Percentiles rank a stretch among this genome's conserved stretches.
Conservation (phyloP, 2,888 invertebrate genomes). For the Caenorhabditis becei region DNA sequence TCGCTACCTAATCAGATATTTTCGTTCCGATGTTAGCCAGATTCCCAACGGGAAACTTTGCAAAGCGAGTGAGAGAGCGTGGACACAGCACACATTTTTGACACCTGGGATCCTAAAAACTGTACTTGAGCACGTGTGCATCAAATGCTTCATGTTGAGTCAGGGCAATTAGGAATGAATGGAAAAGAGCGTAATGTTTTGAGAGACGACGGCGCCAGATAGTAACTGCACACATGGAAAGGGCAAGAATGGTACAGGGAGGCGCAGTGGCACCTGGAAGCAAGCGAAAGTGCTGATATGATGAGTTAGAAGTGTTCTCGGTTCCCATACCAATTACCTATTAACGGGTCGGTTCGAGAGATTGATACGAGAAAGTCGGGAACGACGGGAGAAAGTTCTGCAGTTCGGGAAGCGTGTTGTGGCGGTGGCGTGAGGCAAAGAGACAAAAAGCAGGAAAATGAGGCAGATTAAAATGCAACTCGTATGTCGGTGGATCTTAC, state of each 20-base stretch:
- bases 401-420: conserved; percentile 8
- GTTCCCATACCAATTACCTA: conserved; percentile 60
- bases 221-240: conserved; percentile 6
- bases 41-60: background rate
- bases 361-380: conserved; percentile 26
- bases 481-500: conserved; percentile 33
- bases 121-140: conserved; percentile 12
- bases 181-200: conserved; percentile 5
- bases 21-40: conserved; percentile 13
- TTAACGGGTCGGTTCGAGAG: conserved; percentile 17
- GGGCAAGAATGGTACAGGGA: conserved; percentile 2
- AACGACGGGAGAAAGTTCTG: conserved; percentile 18
- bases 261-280: conserved; percentile 27
- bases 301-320: conserved; percentile 23
- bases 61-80: background rate
- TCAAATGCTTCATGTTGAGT: conserved; percentile 2
- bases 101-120: conserved; percentile 6
- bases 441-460: conserved; percentile 14
- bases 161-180: conserved; percentile 13
- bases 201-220: background rate
- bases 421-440: background rate
- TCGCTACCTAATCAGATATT: conserved; percentile 59
- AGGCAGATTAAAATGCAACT: conserved; percentile 50
- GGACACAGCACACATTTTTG: background rate
- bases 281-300: conserved; percentile 42